These are phyloP conservation scores for Drosophila ficusphila DNA, from an alignment of 1,140 invertebrate species.

Conservation along the genomic window DNA sequence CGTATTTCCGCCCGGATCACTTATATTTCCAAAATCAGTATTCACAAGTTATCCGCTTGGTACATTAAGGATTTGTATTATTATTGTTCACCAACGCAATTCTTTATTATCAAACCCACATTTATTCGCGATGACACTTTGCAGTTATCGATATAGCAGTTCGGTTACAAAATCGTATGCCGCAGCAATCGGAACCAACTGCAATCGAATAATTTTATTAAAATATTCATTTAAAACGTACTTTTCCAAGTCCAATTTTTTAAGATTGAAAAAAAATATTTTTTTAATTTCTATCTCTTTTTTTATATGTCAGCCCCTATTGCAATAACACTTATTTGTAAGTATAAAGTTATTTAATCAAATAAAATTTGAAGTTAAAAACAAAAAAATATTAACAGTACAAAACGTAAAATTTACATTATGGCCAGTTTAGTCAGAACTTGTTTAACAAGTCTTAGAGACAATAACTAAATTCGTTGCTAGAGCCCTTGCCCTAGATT, in stretches of 20 bases:
- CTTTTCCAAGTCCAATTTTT: neutral
- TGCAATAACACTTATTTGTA: too few species aligned
- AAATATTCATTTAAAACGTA: neutral
- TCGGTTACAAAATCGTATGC: neutral
- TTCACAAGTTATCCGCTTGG: conserved; percentile 8
- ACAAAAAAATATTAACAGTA: too few species aligned
- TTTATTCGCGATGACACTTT: conserved; percentile 35
- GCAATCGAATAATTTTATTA: conserved; percentile 2
- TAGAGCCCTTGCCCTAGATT: too few species aligned
- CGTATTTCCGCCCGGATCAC: neutral
- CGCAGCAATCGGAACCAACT: conserved; percentile 2
- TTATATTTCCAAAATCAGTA: conserved; percentile 7
- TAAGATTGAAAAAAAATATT: neutral
- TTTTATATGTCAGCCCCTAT: too few species aligned
- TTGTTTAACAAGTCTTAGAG: too few species aligned
- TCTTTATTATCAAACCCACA: conserved; percentile 45
- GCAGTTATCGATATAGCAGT: conserved; percentile 22
- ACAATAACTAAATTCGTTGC: too few species aligned
- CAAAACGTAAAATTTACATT: too few species aligned
- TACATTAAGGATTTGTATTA: conserved; percentile 37
- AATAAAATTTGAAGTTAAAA: too few species aligned
- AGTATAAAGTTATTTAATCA: too few species aligned
- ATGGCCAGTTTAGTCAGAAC: too few species aligned
- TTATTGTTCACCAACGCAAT: conserved; percentile 45
- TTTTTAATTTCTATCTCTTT: too few species aligned